Percentiles rank a stretch among this genome's conserved stretches.
These are phyloP conservation scores for Cyprinus carpio DNA, from an alignment of 2,113 vertebrate genomes.

Conservation along the genomic window DNA sequence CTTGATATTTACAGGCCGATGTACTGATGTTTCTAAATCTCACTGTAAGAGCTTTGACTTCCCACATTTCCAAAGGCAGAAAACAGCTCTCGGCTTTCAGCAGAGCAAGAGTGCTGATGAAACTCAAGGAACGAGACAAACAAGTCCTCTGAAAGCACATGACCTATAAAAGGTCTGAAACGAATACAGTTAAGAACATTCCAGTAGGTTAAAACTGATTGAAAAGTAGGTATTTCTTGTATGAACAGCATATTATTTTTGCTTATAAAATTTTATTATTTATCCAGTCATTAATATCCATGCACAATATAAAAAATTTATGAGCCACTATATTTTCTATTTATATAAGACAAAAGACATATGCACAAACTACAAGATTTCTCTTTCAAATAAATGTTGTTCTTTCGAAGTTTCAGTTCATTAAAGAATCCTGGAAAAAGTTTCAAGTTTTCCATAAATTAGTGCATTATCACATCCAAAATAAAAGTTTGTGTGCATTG, in stretches of 20 bases:
- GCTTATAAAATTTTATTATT: no score
- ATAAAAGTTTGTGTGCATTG: no score
- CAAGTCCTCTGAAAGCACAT: constrained; percentile 37
- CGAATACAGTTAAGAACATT: background rate
- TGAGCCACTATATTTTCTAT: background rate
- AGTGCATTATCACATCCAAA: no score
- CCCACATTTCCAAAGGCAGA: background rate
- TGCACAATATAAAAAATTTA: background rate
- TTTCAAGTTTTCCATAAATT: no score
- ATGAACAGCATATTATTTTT: no score
- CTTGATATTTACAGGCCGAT: background rate
- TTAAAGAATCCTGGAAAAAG: no score
- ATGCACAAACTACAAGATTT: no score
- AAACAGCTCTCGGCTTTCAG: constrained; percentile 37
- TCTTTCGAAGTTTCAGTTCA: no score
- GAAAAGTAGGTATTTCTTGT: background rate
- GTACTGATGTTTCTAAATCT: background rate
- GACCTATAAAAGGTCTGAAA: constrained; percentile 34
- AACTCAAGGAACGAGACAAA: constrained; percentile 50
- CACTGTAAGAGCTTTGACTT: background rate
- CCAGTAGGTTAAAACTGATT: background rate
- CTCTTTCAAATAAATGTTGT: background rate
- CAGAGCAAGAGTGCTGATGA: background rate
- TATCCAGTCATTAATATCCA: background rate
- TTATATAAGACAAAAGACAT: no score